Evolutionary conservation across 2,113 vertebrate genomes (phyloP), one percentile per base, ranked within the genome.

Genomic region (Colossoma macropomum): DNA sequence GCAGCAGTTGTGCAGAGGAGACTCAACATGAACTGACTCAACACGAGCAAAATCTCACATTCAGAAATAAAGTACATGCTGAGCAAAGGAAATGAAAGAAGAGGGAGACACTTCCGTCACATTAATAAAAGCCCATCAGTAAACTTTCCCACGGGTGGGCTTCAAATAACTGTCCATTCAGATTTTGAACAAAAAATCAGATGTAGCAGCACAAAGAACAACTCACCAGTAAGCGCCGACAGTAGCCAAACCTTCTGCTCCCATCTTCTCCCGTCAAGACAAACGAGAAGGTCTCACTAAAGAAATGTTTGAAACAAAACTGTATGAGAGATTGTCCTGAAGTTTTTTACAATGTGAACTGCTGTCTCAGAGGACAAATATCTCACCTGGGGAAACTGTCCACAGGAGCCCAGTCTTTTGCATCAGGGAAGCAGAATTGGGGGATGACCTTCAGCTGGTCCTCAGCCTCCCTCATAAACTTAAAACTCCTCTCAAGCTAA

Each of bases 391-490:
- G 93, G 89, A 98, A 99, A 83, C 94, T 96, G 87, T 96, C 95
- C 41, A 98, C 95, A 9, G 97, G 97, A 2, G 91, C 92, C 97
- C 97, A 99, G 87, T 99, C 97, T 91, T 96, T 98, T 83, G 97
- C 97, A 25, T 99, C 97, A 0, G 97, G 97, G 87, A 99, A 99
- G 86, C 97, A 99, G 93, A 99, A 99, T 88, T 98, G 97, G 2
- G 97, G 97, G 83, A 99, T 97, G 52, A 97, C 97, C 90, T 99
- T 99, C 86, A 99, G 91, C 91, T 98, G 97, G 92, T 99, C 97
- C 90, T 99, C 97, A 3, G 97, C 93, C 87, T 98, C 97, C 0
- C 96, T 93, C 96, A 97, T 95, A 92, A 98, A 97, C 93, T 97
- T 98, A 90, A 98, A 98, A 0, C 96, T 97, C 88, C 96, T 94